Conservation (phyloP, 2,113 vertebrate genomes). For the Microcebus jonahi region DNA sequence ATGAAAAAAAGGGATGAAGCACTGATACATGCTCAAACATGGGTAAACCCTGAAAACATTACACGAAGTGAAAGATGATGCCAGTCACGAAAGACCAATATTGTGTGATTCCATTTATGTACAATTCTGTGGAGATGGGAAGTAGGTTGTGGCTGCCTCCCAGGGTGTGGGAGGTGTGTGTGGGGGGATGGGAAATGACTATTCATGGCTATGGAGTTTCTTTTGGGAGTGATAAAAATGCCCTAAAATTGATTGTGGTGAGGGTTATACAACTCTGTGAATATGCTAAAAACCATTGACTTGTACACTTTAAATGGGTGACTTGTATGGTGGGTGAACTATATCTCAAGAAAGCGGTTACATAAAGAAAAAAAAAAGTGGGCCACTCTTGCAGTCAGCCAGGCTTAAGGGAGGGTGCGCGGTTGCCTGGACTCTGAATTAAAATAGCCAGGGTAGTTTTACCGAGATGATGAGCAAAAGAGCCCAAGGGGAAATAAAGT, state of each 20-base stretch:
- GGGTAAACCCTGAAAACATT: neutral
- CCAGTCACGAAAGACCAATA: neutral
- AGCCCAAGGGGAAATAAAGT: neutral
- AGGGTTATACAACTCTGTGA: neutral
- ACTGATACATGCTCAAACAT: accelerated
- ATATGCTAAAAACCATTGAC: neutral
- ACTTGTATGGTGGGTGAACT: neutral
- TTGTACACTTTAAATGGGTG: neutral
- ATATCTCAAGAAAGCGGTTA: neutral
- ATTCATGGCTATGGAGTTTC: no score
- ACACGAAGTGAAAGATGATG: neutral
- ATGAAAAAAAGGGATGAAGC: neutral
- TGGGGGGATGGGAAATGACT: no score
- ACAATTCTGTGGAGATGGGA: neutral
- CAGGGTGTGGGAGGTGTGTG: neutral
- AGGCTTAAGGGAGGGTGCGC: accelerated
- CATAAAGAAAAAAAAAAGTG: neutral
- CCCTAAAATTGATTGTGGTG: neutral
- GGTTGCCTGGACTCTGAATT: neutral
- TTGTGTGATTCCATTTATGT: accelerated
- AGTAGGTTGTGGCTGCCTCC: neutral
- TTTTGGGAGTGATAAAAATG: neutral
- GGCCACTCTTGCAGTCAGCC: neutral
- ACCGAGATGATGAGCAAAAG: neutral
- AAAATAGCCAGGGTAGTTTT: neutral